Percentiles rank a stretch among this genome's conserved stretches.
Conservation (phyloP, 2,113 vertebrate genomes). For the Phalacrocorax carbo region DNA sequence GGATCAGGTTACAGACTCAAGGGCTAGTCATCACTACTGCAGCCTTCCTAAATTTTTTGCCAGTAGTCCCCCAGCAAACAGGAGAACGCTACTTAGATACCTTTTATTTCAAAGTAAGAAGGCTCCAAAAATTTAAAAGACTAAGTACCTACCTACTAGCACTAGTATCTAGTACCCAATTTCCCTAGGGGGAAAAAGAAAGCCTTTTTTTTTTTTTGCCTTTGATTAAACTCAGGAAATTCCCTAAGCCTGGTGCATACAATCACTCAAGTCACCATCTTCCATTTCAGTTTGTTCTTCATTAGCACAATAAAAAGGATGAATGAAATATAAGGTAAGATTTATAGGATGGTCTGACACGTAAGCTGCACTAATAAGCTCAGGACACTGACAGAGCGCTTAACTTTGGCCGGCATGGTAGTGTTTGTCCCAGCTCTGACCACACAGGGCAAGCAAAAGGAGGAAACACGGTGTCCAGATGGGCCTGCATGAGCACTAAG, state of each 20-base stretch:
- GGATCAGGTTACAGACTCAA: slow-evolving; percentile 50
- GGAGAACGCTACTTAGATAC: background rate
- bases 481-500: background rate
- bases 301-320: background rate
- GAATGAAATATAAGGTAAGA: background rate
- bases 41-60: background rate
- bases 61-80: background rate
- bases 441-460: background rate
- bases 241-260: background rate
- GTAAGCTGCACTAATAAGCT: background rate
- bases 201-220: background rate
- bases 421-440: background rate
- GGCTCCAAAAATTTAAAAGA: background rate
- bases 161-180: too few relatives aligned
- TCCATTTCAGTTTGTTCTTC: background rate
- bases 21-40: background rate
- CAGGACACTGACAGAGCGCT: background rate
- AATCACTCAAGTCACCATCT: background rate
- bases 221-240: slow-evolving; percentile 17
- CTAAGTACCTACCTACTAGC: background rate
- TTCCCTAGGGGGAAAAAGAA: background rate
- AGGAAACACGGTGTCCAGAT: background rate
- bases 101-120: background rate
- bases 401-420: background rate
- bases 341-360: background rate